A percentile compares a stretch with the other conserved stretches of the same genome.
Evolutionary conservation across 2,797 vertebrate genomes (phyloP).

Genomic region (Rhinophrynus dorsalis): DNA sequence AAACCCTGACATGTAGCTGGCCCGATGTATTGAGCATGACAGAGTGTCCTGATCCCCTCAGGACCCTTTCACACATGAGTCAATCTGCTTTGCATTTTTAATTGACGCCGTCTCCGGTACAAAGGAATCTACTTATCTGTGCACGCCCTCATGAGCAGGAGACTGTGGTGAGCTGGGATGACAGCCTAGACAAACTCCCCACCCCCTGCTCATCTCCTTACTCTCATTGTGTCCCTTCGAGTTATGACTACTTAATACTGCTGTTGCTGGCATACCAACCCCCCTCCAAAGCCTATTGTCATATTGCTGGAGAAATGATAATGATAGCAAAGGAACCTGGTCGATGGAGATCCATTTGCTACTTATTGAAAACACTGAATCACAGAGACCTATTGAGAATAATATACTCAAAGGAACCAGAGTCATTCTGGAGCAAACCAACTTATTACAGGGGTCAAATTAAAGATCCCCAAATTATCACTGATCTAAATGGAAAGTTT

Average conservation of each 20-base stretch:
- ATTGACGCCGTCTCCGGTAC: slow-evolving; percentile 55
- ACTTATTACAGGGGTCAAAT: no score
- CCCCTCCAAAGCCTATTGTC: slow-evolving; percentile 26
- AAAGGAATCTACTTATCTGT: slow-evolving; percentile 52
- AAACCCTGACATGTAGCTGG: slow-evolving; percentile 20
- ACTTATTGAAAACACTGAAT: no score
- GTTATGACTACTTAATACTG: slow-evolving; percentile 34
- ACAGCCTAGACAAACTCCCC: slow-evolving; percentile 36
- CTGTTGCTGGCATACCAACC: slow-evolving; percentile 6
- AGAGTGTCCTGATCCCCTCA: slow-evolving; percentile 46
- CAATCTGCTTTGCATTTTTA: slow-evolving; percentile 59
- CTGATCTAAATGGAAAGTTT: no score
- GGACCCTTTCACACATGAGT: slow-evolving; percentile 55
- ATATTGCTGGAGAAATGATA: slow-evolving; percentile 27
- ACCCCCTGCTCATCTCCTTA: slow-evolving; percentile 31
- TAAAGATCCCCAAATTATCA: no score
- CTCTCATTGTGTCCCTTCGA: slow-evolving; percentile 51
- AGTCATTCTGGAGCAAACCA: no score
- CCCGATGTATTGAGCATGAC: slow-evolving; percentile 47
- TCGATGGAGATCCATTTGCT: neutral
- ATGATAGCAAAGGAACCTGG: neutral
- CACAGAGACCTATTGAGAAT: no score
- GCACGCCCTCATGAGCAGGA: slow-evolving; percentile 35
- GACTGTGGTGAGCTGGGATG: slow-evolving; percentile 36
- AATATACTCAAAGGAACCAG: no score